These are phyloP conservation scores for Aphaenogaster ashmeadi DNA, from an alignment of 1,140 invertebrate genomes.

Conservation along the genomic window DNA sequence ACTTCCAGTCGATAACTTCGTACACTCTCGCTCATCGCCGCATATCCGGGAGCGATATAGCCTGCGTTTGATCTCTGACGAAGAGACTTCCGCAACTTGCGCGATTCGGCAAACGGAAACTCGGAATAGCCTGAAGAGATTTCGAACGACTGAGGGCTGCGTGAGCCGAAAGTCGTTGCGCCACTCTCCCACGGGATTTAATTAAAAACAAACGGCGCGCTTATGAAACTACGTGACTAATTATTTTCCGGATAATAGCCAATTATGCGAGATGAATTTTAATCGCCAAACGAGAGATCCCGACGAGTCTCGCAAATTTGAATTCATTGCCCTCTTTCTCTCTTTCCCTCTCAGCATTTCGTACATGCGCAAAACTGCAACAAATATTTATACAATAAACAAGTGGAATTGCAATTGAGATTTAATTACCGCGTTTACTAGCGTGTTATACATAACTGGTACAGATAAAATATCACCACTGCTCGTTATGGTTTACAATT, in stretches of 20 bases:
- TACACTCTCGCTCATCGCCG: conserved; percentile 48
- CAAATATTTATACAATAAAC: conserved; percentile 61
- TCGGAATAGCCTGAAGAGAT: conserved; percentile 55
- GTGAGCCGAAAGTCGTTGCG: conserved; percentile 38
- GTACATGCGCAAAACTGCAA: conserved; percentile 31
- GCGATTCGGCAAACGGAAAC: conserved; percentile 53
- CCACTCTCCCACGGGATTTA: conserved; percentile 27
- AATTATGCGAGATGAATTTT: conserved; percentile 64
- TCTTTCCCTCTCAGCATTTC: neutral
- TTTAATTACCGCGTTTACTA: conserved; percentile 60
- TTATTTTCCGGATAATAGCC: conserved; percentile 58
- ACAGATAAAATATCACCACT: conserved; percentile 28
- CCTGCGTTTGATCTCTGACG: conserved; percentile 52
- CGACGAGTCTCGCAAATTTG: conserved; percentile 27
- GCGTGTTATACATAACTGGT: conserved; percentile 20
- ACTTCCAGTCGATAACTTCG: conserved; percentile 52
- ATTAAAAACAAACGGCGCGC: conserved; percentile 61
- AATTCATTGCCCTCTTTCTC: conserved; percentile 14
- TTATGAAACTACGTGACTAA: conserved; percentile 62
- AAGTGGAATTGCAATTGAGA: conserved; percentile 48
- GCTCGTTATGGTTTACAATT: conserved; percentile 25
- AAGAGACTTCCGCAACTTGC: conserved; percentile 28
- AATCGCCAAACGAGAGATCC: conserved; percentile 47
- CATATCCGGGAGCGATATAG: conserved; percentile 48
- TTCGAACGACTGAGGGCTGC: conserved; percentile 1